Base-by-base conservation (phyloP, 2,797 vertebrate genomes). In the Anabacerthia variegaticeps region DNA sequence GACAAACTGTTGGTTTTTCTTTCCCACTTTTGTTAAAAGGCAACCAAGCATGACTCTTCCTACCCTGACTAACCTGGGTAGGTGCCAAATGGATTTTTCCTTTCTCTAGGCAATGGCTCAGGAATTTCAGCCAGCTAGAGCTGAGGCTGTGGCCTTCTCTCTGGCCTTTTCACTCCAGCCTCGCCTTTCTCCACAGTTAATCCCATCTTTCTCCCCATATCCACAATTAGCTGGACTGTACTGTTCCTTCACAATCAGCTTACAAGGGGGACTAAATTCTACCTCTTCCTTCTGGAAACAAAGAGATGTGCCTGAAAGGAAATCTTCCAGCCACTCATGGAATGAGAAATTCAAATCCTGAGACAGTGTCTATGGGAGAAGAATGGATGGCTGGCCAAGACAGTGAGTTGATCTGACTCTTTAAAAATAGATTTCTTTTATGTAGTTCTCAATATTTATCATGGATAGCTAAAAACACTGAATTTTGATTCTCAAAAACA, bases 21-120 rank as follows among this genome's bases (percentile, higher is more conserved):
- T 88, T 61, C 63, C 34, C 80, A 87, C 74, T 95, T 95, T 96
- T 97, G 94, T 97, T 96, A 83, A 94, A 94, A 79, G 61, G 78
- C 86, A 97, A 86, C 94, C 95, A 96, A 95, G 92, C 93, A 96
- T 81, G 92, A 89, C 63, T 82, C 93, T 89, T 95, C 91, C 71
- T 89, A 89, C 71, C 59, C 68, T 92, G 87, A 92, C 56, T 85
- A 96, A 97, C 93, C 91, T 79, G 77, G 92, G 85, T 90, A 91
- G 84, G 76, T 93, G 94, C 83, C 92, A 94, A 87, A 95, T 69
- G 67, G 90, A 95, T 84, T 94, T 85, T 89, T 92, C 92, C 78
- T 97, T 94, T 92, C 66, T 93, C 88, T 91, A 93, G 93, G 93
- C 87, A 92, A 97, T 95, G 87, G 92, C 71, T 95, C 68, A 61